Conservation (phyloP, 2,113 vertebrate species). For the Labrus mixtus region DNA sequence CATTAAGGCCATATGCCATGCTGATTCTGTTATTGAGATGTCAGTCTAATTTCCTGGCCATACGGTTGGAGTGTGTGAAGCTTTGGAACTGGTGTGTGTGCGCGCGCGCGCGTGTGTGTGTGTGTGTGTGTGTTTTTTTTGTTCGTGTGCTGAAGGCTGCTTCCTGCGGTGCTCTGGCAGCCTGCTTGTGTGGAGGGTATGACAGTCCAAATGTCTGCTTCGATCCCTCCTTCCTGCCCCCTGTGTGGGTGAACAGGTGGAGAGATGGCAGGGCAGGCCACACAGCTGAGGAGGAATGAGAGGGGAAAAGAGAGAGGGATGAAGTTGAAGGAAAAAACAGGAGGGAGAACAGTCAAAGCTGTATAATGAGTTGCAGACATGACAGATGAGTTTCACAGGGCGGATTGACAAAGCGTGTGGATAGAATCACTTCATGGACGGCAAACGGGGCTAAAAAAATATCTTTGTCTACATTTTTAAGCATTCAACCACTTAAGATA, state of each 20-base stretch:
- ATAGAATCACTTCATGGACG: not conserved
- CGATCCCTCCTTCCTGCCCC: slow-evolving; percentile 79
- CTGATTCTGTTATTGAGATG: slow-evolving; percentile 81
- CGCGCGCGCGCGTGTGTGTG: not conserved
- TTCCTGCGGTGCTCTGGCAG: slow-evolving; percentile 72
- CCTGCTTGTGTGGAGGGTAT: slow-evolving; percentile 48
- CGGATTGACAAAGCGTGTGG: slow-evolving; percentile 17
- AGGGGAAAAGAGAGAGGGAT: slow-evolving; percentile 13
- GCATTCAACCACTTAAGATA: not conserved
- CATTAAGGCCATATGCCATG: slow-evolving; percentile 68
- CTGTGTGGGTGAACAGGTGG: slow-evolving; percentile 82
- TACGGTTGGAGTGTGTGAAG: slow-evolving; percentile 64
- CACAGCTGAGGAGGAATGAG: slow-evolving; percentile 56
- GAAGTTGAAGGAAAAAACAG: slow-evolving; percentile 31
- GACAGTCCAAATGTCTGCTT: slow-evolving; percentile 72
- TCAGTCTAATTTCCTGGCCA: slow-evolving; percentile 82
- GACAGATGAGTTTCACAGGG: slow-evolving; percentile 40
- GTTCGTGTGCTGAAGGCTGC: slow-evolving; percentile 49
- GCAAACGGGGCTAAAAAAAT: not conserved
- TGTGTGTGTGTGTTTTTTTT: no score
- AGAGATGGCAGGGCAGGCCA: slow-evolving; percentile 70
- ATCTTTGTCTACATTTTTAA: not conserved
- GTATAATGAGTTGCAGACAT: slow-evolving; percentile 54
- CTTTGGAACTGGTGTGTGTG: slow-evolving; percentile 53
- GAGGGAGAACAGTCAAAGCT: slow-evolving; percentile 36